Conservation (phyloP, 2,797 vertebrate species). For the Megaceryle alcyon region DNA sequence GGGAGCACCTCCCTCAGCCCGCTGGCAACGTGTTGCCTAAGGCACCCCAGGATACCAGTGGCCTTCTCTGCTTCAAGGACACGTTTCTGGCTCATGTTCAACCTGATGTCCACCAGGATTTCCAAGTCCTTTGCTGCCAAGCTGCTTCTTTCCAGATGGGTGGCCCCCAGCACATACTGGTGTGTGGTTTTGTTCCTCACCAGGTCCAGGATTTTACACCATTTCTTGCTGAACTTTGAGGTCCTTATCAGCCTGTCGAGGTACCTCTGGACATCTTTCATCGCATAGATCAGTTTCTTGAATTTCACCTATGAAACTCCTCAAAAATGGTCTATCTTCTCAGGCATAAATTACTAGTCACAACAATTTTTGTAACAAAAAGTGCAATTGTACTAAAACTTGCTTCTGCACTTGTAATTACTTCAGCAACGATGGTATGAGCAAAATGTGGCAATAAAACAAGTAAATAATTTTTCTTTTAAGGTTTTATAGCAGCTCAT, state of each 20-base stretch:
- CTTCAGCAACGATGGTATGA: neutral
- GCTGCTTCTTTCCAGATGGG: neutral
- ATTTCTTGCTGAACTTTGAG: neutral
- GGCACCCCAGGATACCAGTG: too few species aligned
- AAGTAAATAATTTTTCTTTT: neutral
- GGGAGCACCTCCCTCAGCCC: neutral
- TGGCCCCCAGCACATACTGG: neutral
- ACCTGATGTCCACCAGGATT: too few species aligned
- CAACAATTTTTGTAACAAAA: neutral
- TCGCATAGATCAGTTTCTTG: neutral
- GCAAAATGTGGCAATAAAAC: neutral
- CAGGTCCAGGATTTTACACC: neutral
- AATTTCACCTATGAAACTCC: neutral
- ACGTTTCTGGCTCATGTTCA: neutral
- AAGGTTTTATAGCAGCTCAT: neutral
- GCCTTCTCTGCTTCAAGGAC: neutral
- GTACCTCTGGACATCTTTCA: neutral
- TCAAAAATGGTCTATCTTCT: neutral
- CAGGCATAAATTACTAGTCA: neutral
- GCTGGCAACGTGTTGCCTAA: too few species aligned
- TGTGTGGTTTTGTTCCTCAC: neutral
- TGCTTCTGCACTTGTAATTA: neutral
- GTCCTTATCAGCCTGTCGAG: neutral
- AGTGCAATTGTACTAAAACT: neutral
- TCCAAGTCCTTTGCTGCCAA: neutral